Base-by-base conservation (phyloP, 2,113 vertebrate species). In the Cheilinus undulatus region DNA sequence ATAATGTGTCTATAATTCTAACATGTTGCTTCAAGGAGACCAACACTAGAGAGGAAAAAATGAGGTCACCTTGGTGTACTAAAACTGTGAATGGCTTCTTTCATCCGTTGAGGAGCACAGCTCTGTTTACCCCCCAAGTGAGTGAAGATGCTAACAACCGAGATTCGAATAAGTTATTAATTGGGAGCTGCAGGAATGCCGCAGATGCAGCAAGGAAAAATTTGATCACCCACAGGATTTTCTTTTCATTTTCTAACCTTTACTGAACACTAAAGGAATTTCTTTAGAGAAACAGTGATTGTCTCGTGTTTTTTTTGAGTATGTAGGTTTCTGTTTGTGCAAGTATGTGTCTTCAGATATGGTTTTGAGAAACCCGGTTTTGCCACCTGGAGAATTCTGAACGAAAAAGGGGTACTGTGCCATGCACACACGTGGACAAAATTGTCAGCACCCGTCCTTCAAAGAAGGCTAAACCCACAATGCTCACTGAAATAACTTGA, bases 1-100 rank as follows among this genome's bases (percentile, higher is more conserved):
- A 59, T 72, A 78, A 80, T 81, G 45, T 71, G 76, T 75, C 68
- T 73, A 62, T 81, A 75, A 72, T 78, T 63, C 30, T 65, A 46
- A 74, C 67, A 68, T 74, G 56, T 64, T 58, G 61, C 77, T 59
- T 65, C 45, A 24, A 15, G 57, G 34, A 51, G n/a, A 50, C 5
- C 13, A 52, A 36, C 57, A 43, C 17, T 17, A 2, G 12, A 52
- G 28, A 51, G 36, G 5, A 43, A 43, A 50, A 59, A 83, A 66
- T 34, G 48, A 43, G 68, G 69, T 77, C 65, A 78, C 73, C 56
- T 72, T 61, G 63, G 26, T 42, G 24, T 40, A 24, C 34, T 52
- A 36, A 34, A 52, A 58, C 45, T 20, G 36, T 20, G 48, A 19
- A 76, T 28, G 42, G 6, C 1, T 23, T 54, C 22, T 15, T 17